Percentiles rank a stretch among this genome's conserved stretches.
Evolutionary conservation across 2,113 vertebrate genomes (phyloP).

Genomic region (Atrichornis clamosus): DNA sequence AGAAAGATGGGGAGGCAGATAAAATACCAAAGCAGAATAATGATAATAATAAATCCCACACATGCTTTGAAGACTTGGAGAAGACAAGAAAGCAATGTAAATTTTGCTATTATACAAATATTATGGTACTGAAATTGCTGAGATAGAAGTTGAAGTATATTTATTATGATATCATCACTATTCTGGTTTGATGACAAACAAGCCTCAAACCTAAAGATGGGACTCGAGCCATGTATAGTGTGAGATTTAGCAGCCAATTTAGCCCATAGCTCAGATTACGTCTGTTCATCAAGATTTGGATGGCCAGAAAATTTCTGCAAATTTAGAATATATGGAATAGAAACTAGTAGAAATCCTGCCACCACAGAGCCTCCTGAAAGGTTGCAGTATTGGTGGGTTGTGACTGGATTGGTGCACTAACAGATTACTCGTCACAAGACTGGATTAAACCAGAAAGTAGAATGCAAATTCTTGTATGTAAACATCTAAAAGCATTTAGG

Average conservation of each 20-base stretch:
- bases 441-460: neutral
- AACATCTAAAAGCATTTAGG: neutral
- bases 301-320: neutral
- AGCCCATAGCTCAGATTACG: neutral
- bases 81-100: slow-evolving; percentile 33
- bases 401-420: neutral
- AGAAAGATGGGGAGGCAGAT: slow-evolving; percentile 21
- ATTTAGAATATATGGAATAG: neutral
- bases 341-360: neutral
- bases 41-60: slow-evolving; percentile 17
- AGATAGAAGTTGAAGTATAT: slow-evolving; percentile 23
- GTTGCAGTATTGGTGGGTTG: neutral
- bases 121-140: slow-evolving; percentile 29
- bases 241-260: neutral
- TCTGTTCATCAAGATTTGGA: neutral
- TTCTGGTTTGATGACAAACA: slow-evolving; percentile 24
- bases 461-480: neutral
- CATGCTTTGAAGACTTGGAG: neutral
- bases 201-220: slow-evolving; percentile 7
- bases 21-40: slow-evolving; percentile 22
- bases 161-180: slow-evolving; percentile 13
- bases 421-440: neutral
- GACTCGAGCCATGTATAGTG: neutral
- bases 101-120: slow-evolving; percentile 46
- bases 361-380: neutral